phyloP scores from a whole-genome alignment of 1,140 invertebrate species.

The Hylaeus volcanicus region DNA sequence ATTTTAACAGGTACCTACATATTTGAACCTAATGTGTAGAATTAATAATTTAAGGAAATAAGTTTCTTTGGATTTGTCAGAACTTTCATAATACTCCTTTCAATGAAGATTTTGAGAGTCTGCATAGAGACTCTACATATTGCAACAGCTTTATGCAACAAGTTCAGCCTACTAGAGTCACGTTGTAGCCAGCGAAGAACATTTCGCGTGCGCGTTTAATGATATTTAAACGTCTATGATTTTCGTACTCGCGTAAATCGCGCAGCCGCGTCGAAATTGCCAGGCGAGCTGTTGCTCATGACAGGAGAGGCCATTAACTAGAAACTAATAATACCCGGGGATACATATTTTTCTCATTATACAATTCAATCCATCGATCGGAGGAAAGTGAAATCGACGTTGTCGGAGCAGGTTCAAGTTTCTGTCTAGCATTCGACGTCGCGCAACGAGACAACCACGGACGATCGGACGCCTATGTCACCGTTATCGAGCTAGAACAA shows the following conservation, averaged over 20 bases:
- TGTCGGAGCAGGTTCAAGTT: slow-evolving; percentile 28
- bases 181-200: background rate
- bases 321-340: background rate
- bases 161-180: background rate
- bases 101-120: background rate
- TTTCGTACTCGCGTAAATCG: background rate
- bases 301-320: background rate
- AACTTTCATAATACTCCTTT: too few relatives aligned
- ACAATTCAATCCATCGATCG: slow-evolving; percentile 25
- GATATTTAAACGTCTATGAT: slow-evolving; percentile 4
- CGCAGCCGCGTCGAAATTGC: background rate
- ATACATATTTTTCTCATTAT: slow-evolving; percentile 11
- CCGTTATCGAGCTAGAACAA: slow-evolving; percentile 18
- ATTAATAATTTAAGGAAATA: too few relatives aligned
- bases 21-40: too few relatives aligned
- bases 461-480: slow-evolving; percentile 14
- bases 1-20: too few relatives aligned
- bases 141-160: background rate
- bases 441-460: background rate
- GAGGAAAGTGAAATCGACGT: slow-evolving; percentile 46
- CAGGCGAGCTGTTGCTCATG: background rate
- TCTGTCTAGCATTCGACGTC: background rate
- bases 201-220: background rate
- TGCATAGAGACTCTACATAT: background rate
- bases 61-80: too few relatives aligned